Conservation (phyloP, 2,888 invertebrate species). For the Lithophane socia region DNA sequence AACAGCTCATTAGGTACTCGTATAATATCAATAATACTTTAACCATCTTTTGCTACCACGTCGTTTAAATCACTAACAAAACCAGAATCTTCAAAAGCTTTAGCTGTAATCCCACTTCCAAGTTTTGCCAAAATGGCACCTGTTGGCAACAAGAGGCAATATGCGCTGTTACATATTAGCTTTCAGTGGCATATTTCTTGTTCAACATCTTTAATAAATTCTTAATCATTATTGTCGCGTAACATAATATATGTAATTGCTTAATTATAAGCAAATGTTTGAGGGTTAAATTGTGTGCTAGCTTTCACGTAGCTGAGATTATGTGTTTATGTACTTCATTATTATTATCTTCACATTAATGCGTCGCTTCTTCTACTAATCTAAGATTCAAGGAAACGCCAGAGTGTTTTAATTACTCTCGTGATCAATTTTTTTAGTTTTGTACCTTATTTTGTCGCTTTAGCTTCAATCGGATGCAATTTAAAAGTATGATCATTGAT, state of each 20-base stretch:
- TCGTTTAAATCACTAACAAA: not conserved
- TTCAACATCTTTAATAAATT: conserved; percentile 35
- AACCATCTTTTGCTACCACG: not conserved
- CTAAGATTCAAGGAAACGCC: not conserved
- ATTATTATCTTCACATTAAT: not conserved
- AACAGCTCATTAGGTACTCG: not conserved
- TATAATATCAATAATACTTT: not conserved
- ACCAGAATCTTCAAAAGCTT: not conserved
- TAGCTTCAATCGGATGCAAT: not conserved
- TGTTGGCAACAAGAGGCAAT: conserved; percentile 25
- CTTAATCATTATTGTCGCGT: conserved; percentile 30
- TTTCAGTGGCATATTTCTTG: conserved; percentile 25
- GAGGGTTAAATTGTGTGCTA: not conserved
- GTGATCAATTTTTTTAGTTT: not conserved
- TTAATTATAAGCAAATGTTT: conserved; percentile 35
- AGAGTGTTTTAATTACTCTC: too few relatives aligned
- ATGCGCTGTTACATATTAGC: conserved; percentile 13
- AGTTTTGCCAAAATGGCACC: conserved; percentile 11
- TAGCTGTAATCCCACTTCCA: conserved; percentile 19
- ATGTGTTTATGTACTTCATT: not conserved
- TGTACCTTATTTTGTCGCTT: not conserved
- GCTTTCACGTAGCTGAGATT: conserved; percentile 2
- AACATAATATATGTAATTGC: conserved; percentile 18
- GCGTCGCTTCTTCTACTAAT: not conserved
- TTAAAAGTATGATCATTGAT: not conserved